Evolutionary conservation across 2,797 vertebrate species (phyloP).

Genomic region (Cottoperca gobio): DNA sequence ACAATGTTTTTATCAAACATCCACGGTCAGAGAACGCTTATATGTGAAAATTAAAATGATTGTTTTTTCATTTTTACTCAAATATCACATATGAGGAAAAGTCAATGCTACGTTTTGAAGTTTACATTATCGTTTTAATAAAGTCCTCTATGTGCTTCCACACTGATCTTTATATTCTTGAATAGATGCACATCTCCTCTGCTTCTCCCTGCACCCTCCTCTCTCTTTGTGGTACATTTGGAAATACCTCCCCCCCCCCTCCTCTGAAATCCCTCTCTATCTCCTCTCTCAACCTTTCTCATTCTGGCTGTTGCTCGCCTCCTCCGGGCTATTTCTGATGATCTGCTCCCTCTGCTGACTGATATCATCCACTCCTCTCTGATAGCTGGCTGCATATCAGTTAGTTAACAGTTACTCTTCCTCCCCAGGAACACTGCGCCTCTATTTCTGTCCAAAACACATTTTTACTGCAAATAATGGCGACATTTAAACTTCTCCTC

Average conservation of each 20-base stretch:
- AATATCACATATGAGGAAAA: too few species aligned
- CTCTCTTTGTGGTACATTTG: conserved; percentile 4
- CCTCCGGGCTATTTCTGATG: conserved; percentile 32
- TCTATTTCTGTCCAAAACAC: conserved; percentile 10
- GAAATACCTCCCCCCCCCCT: neutral
- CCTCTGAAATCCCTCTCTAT: conserved; percentile 12
- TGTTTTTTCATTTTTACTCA: too few species aligned
- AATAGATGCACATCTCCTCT: neutral
- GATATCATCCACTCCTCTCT: conserved; percentile 43
- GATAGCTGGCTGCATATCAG: conserved; percentile 35
- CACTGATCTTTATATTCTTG: neutral
- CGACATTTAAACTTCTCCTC: neutral
- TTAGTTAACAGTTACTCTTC: conserved; percentile 29
- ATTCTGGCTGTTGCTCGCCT: conserved; percentile 12
- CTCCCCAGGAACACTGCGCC: neutral
- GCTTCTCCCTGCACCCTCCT: neutral
- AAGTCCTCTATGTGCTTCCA: too few species aligned
- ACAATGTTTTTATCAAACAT: too few species aligned
- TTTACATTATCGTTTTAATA: too few species aligned
- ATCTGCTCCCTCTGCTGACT: conserved; percentile 55
- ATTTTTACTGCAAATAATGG: neutral
- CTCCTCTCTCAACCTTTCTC: conserved; percentile 15
- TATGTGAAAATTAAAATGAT: too few species aligned
- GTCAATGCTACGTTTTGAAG: too few species aligned
- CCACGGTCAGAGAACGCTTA: too few species aligned